These are phyloP conservation scores for Mactra quadrangularis DNA, from an alignment of 1,140 invertebrate genomes.

Conservation along the genomic window DNA sequence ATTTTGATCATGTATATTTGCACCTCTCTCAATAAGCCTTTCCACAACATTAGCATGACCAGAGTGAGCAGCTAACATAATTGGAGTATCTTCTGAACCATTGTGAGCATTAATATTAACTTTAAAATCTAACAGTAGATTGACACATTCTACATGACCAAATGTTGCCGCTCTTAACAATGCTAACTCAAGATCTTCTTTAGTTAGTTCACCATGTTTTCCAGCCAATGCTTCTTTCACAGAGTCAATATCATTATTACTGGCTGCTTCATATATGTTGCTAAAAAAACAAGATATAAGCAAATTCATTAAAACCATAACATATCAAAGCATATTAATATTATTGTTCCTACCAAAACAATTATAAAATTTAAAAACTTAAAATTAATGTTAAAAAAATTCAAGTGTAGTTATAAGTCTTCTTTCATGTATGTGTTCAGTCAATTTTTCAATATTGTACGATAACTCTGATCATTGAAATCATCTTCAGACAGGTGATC, in stretches of 20 bases:
- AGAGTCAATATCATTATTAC: conserved; percentile 26
- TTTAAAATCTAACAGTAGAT: conserved; percentile 84
- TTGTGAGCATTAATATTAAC: conserved; percentile 85
- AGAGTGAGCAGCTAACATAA: conserved; percentile 63
- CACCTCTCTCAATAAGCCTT: conserved; percentile 63
- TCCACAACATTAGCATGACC: conserved; percentile 64
- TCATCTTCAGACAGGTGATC: too few species aligned
- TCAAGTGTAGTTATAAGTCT: too few species aligned
- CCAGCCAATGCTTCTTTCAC: conserved; percentile 36
- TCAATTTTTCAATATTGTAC: too few species aligned
- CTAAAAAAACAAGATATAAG: too few species aligned
- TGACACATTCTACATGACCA: conserved; percentile 80
- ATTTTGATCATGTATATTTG: conserved; percentile 90
- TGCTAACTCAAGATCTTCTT: conserved; percentile 59
- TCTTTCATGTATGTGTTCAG: too few species aligned
- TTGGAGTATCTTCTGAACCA: conserved; percentile 78
- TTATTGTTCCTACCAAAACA: too few species aligned
- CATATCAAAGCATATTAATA: too few species aligned
- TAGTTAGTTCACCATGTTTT: conserved; percentile 6
- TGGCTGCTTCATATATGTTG: conserved; percentile 44
- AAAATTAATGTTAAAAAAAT: too few species aligned
- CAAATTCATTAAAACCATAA: too few species aligned
- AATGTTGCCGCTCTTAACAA: conserved; percentile 79
- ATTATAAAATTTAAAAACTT: too few species aligned
- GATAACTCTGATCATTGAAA: too few species aligned